Base-by-base conservation (phyloP, 2,113 vertebrate genomes). In the Hiodon tergisus region DNA sequence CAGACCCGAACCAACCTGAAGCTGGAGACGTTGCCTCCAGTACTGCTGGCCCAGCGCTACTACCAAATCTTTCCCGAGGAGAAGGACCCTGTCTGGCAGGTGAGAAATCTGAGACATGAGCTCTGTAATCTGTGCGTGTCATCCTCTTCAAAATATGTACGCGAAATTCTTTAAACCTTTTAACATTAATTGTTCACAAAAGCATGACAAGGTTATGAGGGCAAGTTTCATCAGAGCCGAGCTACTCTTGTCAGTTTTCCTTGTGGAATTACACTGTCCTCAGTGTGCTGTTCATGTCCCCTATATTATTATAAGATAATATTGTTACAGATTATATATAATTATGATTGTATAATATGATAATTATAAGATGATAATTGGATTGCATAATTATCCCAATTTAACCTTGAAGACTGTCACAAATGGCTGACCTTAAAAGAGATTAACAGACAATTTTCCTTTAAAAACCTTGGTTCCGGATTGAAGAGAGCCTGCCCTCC, bases 41-140 rank as follows among this genome's bases (percentile, higher is more conserved):
- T 94, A 77, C 93, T 91, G 80, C 83, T 96, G 76, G 93, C 94
- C 1, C 93, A 95, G 85, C 93, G 92, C 79, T 96, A 96, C 84
- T 96, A 95, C 86, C 94, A 95, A 88, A 94, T 96, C 76, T 96
- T 96, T 80, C 93, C 94, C 0, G 93, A 94, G 79, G 94, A 96
- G 84, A 92, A 92, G 81, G 93, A 95, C 82, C 94, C 94, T 0
- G 85, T 95, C 55, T 96, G 94, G 94, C 94, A 96, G 94, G 94
- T 95, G 81, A 4, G 11, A 4, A 14, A 14, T 4, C 50, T 16
- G 16, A 8, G 4, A 16, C 6, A 16, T 6, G 55, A 11, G 55
- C 11, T 1, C 11, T 11, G 11, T 11, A 57, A 8, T 57, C 6
- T 57, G 11, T 57, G 6, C 6, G 6, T 17, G 8, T 66, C 13